Evolutionary conservation across 2,888 invertebrate species (phyloP), one percentile per base, ranked within the genome.

Genomic region (Lasioglossum morio): DNA sequence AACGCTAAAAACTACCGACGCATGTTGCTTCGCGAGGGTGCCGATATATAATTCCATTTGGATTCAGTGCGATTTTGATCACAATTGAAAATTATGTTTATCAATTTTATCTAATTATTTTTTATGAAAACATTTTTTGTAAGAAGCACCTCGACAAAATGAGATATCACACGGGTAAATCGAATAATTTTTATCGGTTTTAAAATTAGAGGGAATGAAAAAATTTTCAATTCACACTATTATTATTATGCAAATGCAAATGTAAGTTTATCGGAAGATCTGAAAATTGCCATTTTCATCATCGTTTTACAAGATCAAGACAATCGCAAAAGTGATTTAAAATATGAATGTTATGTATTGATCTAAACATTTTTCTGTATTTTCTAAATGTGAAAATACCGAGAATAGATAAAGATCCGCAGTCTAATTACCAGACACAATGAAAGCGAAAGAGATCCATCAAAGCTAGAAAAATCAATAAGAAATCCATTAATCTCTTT

Each of bases 401-500:
- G 30, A 5, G 30, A 30, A 63, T 2, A 8, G 30, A 30, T 63
- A 30, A 30, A 5, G 14, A 16, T 30, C 30, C 16, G 63, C 63
- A 30, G 16, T 63, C 30, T 63, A 63, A 63, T 30, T 63, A 30
- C 16, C 7, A 8, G 63, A 7, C 14, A 63, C 63, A 63, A 63
- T 63, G 63, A 30, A 30, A 63, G 7, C 30, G 16, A 72, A 70
- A 48, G 57, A 48, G 83, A 80, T 48, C 46, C 72, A 77, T 46
- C 73, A 30, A 16, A 72, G 37, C 7, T 80, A 81, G 77, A 89
- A 74, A 82, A 82, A 87, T 84, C 72, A 81, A 82, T 57, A 30
- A 30, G n/a, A 46, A 43, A 78, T 82, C 79, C 85, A 89, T 89
- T 73, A 89, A 87, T 89, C 84, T 87, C 77, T 46, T 37, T 46